Evolutionary conservation across 35 echinoderm and acorn worm species (phyloP), one percentile per base, ranked within the genome.

Genomic region (Apostichopus californicus): DNA sequence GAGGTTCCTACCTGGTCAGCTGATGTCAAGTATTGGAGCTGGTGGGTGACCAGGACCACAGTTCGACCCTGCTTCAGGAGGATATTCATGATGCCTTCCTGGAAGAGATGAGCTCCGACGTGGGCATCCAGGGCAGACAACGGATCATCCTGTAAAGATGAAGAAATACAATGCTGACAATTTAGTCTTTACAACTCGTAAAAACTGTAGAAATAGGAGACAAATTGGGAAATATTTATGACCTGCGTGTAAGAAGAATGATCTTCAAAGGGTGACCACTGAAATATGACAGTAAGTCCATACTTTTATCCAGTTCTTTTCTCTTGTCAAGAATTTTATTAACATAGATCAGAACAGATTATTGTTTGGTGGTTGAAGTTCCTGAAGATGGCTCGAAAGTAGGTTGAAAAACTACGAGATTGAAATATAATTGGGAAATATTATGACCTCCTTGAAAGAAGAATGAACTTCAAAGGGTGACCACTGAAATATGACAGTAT

Each of bases 41-140:
- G 97, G 87, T 98, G 97, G 18, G 97, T 98, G 57, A 98, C 97
- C 53, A 98, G 81, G 17, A 98, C 79, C 6, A 96, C 94, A 22
- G 97, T 98, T 23, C 95, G 81, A 9, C 92, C 87, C 57, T 93
- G 65, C 23, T 94, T 92, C 58, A 94, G 22, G 12, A 98, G 80
- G 22, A 95, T 79, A 10, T 87, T 90, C 34, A 93, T 79, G 63
- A 98, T 92, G n/a, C 97, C 97, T 79, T 98, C 93, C 25, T 98
- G 78, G 86, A 98, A 98, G 54, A 98, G 97, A 78, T 98, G 94
- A 13, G 91, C 63, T 11, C 97, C 97, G 54, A 98, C 97, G 54
- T 98, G 97, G 53, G 95, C 95, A 87, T 98, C 97, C 13, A 98
- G 79, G 21, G 97, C 97, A 91, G 97, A 98, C 78, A 98, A 56